These are phyloP conservation scores for Pagetopsis macropterus DNA, from an alignment of 2,797 vertebrate species.

Conservation along the genomic window DNA sequence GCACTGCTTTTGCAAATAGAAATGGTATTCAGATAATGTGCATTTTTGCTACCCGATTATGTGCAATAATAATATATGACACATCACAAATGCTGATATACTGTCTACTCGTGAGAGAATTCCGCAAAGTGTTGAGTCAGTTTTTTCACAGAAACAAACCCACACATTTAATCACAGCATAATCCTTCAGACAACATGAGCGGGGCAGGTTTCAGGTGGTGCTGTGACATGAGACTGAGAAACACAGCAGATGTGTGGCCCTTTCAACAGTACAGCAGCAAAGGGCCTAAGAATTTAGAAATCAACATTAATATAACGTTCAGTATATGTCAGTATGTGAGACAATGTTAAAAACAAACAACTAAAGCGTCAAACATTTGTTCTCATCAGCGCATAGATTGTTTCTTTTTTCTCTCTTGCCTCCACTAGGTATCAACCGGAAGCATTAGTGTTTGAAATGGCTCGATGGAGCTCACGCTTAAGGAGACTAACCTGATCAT, in stretches of 20 bases:
- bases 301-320: constrained; percentile 54
- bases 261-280: constrained; percentile 41
- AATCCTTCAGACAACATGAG: constrained; percentile 11
- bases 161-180: neutral
- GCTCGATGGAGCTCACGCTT: neutral
- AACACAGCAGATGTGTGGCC: constrained; percentile 62
- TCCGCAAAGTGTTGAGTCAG: neutral
- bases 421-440: neutral
- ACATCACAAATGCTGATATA: neutral
- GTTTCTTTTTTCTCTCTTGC: neutral
- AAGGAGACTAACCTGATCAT: constrained; percentile 26
- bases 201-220: constrained; percentile 53
- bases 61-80: constrained; percentile 1
- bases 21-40: neutral
- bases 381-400: neutral
- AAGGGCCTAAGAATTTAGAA: constrained; percentile 44
- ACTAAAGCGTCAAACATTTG: constrained; percentile 4
- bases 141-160: neutral
- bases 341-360: neutral
- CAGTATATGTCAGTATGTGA: constrained; percentile 45
- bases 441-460: neutral
- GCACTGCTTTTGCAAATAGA: neutral
- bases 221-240: constrained; percentile 27
- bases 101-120: neutral
- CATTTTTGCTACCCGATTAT: fast-evolving